Conservation (phyloP, 2,797 vertebrate species). For the Sebastes hubbsi region DNA sequence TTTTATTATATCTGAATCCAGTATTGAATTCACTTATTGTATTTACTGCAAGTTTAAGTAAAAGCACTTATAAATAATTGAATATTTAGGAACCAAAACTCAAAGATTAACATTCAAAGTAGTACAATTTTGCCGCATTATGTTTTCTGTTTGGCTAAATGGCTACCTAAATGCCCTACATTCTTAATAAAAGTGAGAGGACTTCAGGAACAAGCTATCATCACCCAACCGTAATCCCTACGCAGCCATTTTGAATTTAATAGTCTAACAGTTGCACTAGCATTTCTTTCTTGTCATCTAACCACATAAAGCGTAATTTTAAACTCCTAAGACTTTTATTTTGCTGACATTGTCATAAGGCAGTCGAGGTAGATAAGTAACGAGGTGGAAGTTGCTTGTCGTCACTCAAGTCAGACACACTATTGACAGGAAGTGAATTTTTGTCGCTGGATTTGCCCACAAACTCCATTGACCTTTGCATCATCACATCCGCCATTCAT, state of each 20-base stretch:
- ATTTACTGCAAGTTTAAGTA: neutral
- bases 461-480: constrained; percentile 57
- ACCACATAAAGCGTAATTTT: constrained; percentile 16
- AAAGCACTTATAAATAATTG: neutral
- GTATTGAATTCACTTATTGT: neutral
- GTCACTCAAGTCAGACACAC: constrained; percentile 24
- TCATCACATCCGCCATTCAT: constrained; percentile 57
- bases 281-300: constrained; percentile 17
- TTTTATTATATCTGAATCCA: neutral
- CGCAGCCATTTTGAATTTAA: constrained; percentile 13
- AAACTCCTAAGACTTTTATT: neutral
- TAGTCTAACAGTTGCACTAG: constrained; percentile 3
- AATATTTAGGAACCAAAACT: neutral
- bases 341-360: neutral
- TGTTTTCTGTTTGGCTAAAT: neutral
- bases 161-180: neutral
- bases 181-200: neutral
- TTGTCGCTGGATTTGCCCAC: constrained; percentile 25
- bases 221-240: constrained; percentile 46
- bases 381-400: constrained; percentile 13
- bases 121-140: neutral
- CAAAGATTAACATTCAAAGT: neutral
- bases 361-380: constrained; percentile 13
- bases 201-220: neutral
- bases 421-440: constrained; percentile 10